Percentiles rank a stretch among this genome's conserved stretches.
Evolutionary conservation across 2,797 vertebrate species (phyloP).

Genomic region (Gallirallus australis): DNA sequence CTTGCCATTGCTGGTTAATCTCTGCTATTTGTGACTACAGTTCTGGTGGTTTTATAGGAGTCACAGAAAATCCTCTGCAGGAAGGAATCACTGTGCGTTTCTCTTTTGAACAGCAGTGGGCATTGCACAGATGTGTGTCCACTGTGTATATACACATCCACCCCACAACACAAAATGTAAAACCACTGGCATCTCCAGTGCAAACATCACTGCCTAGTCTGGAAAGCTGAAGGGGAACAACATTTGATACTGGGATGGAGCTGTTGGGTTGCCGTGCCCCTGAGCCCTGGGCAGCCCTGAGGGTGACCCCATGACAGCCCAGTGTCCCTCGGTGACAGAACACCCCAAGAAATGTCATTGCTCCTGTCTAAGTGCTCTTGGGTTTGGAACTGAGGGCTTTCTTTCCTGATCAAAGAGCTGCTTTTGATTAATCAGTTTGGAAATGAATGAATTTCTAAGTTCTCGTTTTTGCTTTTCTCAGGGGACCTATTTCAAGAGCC

Average conservation of each 20-base stretch:
- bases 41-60: neutral
- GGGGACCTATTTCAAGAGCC: constrained; percentile 37
- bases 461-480: neutral
- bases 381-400: neutral
- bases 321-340: neutral
- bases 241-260: neutral
- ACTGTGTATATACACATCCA: fast-evolving
- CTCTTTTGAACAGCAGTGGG: neutral
- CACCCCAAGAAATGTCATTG: fast-evolving
- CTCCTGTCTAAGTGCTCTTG: neutral
- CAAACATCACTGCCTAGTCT: neutral
- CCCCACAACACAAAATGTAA: no score
- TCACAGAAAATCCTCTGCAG: neutral
- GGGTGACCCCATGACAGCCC: neutral
- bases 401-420: constrained; percentile 36
- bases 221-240: neutral
- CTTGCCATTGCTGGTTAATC: neutral
- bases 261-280: neutral
- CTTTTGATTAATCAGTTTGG: constrained; percentile 27
- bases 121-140: neutral
- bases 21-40: neutral
- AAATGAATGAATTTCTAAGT: neutral
- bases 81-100: neutral
- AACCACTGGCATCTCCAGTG: neutral
- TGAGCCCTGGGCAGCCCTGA: neutral